A percentile compares a stretch with the other conserved stretches of the same genome.
These are phyloP conservation scores for Cryptotermes secundus DNA, from an alignment of 1,140 invertebrate species.

Conservation along the genomic window DNA sequence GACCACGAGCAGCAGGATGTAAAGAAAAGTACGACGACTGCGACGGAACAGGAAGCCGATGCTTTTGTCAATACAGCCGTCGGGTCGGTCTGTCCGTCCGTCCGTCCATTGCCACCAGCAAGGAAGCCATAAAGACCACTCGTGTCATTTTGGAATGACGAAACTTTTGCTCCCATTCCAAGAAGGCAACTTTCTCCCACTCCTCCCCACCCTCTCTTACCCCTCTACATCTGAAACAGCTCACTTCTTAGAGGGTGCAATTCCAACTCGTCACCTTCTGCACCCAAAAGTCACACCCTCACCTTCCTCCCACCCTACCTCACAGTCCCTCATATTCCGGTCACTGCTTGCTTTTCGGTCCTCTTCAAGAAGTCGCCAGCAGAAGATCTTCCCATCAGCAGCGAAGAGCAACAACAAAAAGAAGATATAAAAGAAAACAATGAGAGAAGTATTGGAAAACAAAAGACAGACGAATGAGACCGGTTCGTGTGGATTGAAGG, in stretches of 20 bases:
- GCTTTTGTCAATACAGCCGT: slow-evolving; percentile 36
- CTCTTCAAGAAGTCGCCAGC: slow-evolving; percentile 19
- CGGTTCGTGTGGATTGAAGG: neutral
- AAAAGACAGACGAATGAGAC: slow-evolving; percentile 25
- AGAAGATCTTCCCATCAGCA: slow-evolving; percentile 12
- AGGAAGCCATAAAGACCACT: slow-evolving; percentile 35
- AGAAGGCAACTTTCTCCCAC: neutral
- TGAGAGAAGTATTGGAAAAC: slow-evolving; percentile 25
- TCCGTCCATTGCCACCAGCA: neutral
- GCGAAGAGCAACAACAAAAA: neutral
- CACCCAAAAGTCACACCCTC: neutral
- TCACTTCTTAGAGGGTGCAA: slow-evolving; percentile 15
- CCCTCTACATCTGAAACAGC: slow-evolving; percentile 13
- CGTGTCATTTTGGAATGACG: slow-evolving; percentile 36
- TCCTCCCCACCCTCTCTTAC: neutral
- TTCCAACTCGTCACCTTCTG: neutral
- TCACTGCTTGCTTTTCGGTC: slow-evolving; percentile 22
- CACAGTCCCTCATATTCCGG: slow-evolving; percentile 21
- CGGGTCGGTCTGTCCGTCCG: neutral
- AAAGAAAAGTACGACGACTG: slow-evolving; percentile 6
- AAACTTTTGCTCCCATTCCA: slow-evolving; percentile 34
- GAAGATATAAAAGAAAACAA: slow-evolving; percentile 8
- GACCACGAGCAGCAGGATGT: neutral
- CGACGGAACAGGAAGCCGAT: neutral
- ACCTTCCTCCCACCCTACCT: neutral